phyloP scores from a whole-genome alignment of 1,140 invertebrate genomes.

The Hesperophylax magnus region DNA sequence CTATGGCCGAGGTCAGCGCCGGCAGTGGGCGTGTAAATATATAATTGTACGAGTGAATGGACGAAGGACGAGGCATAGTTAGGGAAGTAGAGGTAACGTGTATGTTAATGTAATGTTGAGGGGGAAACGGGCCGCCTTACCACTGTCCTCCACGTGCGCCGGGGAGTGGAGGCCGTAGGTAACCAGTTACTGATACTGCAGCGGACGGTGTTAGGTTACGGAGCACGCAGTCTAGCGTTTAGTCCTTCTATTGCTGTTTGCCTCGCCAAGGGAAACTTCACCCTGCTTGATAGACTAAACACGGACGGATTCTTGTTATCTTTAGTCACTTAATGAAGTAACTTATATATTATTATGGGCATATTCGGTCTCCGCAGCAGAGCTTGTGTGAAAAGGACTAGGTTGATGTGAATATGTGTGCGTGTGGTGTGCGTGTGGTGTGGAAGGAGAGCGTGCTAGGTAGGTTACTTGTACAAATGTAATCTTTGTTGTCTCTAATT shows the following conservation, averaged over 20 bases:
- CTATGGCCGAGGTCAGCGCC: no score
- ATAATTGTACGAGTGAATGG: conserved; percentile 51
- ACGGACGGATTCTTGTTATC: background rate
- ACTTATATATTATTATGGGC: background rate
- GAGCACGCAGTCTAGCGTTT: conserved; percentile 22
- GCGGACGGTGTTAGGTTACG: background rate
- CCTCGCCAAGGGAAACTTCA: conserved; percentile 8
- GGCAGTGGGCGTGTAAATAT: conserved; percentile 53
- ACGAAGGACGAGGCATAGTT: conserved; percentile 50
- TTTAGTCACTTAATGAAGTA: no score
- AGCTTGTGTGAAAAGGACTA: conserved; percentile 7
- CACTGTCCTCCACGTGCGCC: no score
- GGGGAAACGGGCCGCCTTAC: no score
- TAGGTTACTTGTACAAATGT: conserved; percentile 44
- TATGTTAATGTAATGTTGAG: no score
- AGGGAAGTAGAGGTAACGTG: no score
- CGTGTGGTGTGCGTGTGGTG: background rate
- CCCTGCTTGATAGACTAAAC: conserved; percentile 22
- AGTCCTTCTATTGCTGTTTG: conserved; percentile 28
- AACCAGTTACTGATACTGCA: no score
- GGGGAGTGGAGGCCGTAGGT: no score
- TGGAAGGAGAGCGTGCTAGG: conserved; percentile 8
- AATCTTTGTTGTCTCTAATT: conserved; percentile 27
- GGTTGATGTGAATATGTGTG: background rate
- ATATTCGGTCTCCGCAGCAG: background rate